Evolutionary conservation across 2,797 vertebrate species (phyloP), one percentile per base, ranked within the genome.

Genomic region (Pachyuromys duprasi): DNA sequence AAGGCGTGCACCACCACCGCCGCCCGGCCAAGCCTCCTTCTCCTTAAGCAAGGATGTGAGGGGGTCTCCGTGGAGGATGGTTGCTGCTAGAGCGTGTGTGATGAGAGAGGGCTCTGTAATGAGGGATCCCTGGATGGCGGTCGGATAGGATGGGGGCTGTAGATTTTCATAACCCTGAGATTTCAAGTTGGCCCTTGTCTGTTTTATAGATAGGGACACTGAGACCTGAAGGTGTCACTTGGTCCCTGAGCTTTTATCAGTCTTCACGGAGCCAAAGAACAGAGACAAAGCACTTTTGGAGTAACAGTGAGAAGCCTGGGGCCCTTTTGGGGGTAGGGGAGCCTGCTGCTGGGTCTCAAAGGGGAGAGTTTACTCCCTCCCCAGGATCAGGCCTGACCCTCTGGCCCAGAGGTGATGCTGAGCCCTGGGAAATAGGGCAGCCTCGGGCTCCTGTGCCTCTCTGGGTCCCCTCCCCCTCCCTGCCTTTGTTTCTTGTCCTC

Each of bases 401-500:
- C 87, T 63, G 72, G 57, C 86, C 79, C 72, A 65, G 81, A 53
- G 69, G 63, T 63, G 70, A 57, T 0, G 5, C 86, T 22, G 6
- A 87, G 60, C 82, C 76, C 55, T 67, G 76, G 74, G 69, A 94
- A 94, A n/a, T 45, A 45, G 95, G 63, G 36, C 90, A 88, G 65
- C 63, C 92, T 76, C 80, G 76, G 49, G 89, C 84, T 62, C 84
- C 22, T 33, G 60, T 94, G 84, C 91, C 95, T 76, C 74, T 0
- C 24, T 70, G 11, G 2, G 53, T 36, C 70, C 90, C 81, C 92
- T 93, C 90, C 84, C 93, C 91, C 83, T 83, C 82, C n/a, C 55
- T 33, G 80, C 95, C 88, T 97, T 95, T 96, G 93, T 95, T 91
- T 94, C 95, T 93, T 60, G 86, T 91, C 96, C 93, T 97, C 86